Base-by-base conservation (phyloP, 2,888 invertebrate species). In the Cephus pygmeus region DNA sequence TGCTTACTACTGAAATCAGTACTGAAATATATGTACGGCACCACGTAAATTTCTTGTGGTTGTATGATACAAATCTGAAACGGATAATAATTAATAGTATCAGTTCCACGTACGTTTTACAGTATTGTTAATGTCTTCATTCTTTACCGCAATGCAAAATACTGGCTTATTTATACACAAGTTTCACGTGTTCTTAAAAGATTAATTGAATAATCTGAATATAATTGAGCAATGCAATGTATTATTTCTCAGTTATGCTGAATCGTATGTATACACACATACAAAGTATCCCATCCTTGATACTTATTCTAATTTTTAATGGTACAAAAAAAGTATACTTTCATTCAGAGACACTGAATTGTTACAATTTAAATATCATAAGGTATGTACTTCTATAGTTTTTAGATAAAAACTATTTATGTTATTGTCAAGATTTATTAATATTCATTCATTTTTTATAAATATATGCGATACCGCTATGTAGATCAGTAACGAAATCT, bases 141-240 rank as follows among this genome's bases (percentile, higher is more conserved):
- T 74, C 74, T 34, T 74, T 35, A 12, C 23, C 11, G 30, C 11
- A 30, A 35, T 34, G 23, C 30, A 30, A 34, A 74, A 34, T 74
- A 34, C 74, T 74, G 36, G 30, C 30, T 34, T 74, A 35, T 35
- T 15, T 12, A 36, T 74, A 74, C n/a, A 74, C 36, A 11, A 71
- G 31, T 71, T 34, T 74, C 23, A 56, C 69, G 15, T 4, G 40
- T 30, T 23, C 75, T 75, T 56, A 75, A 40, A 56, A 73, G n/a
- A 75, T 69, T 75, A 77, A 75, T 77, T 35, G 23, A 74, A 34
- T 34, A 35, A 30, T 74, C n/a, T 23, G 34, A 23, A 77, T 15
- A 75, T 78, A 75, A 78, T 78, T 78, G 78, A 78, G 78, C 78
- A 78, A 78, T 76, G 36, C 33, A 75, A 73, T 68, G 78, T 75